phyloP scores from a whole-genome alignment of 2,113 vertebrate genomes.

The Plestiodon gilberti region DNA sequence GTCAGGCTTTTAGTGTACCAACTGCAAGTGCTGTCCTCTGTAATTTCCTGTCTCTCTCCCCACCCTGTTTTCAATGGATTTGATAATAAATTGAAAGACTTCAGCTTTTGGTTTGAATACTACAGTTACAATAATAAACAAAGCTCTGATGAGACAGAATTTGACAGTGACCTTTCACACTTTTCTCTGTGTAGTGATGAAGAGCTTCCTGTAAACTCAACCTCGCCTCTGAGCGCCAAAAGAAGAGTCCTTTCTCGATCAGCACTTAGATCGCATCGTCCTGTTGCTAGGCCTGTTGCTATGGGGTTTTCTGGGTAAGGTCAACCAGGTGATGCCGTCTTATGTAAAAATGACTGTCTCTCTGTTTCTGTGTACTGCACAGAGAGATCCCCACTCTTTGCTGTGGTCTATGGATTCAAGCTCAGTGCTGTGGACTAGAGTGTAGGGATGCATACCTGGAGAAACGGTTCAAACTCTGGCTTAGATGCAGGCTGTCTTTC shows the following conservation, averaged over 20 bases:
- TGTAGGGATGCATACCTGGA: neutral
- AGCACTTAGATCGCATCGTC: conserved; percentile 92
- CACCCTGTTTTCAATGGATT: neutral
- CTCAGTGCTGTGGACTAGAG: neutral
- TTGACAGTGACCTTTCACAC: neutral
- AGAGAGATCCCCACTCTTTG: neutral
- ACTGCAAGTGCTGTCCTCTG: neutral
- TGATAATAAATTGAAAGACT: too few species aligned
- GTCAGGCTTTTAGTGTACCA: neutral
- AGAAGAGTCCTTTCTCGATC: conserved; percentile 90
- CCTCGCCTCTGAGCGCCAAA: conserved; percentile 85
- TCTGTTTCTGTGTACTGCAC: neutral
- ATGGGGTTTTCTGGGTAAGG: conserved; percentile 85
- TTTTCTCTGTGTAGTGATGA: conserved; percentile 67
- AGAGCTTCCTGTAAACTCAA: conserved; percentile 69
- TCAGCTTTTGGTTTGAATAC: neutral
- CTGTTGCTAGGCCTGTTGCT: conserved; percentile 90
- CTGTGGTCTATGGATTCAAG: neutral
- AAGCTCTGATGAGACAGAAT: neutral
- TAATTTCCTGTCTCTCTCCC: neutral
- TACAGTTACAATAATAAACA: neutral
- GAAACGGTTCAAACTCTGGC: neutral
- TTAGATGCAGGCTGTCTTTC: too few species aligned
- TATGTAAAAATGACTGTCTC: neutral
- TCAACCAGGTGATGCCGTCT: neutral